Evolutionary conservation across 2,797 vertebrate genomes (phyloP), one percentile per base, ranked within the genome.

Genomic region (Syngnathus acus): DNA sequence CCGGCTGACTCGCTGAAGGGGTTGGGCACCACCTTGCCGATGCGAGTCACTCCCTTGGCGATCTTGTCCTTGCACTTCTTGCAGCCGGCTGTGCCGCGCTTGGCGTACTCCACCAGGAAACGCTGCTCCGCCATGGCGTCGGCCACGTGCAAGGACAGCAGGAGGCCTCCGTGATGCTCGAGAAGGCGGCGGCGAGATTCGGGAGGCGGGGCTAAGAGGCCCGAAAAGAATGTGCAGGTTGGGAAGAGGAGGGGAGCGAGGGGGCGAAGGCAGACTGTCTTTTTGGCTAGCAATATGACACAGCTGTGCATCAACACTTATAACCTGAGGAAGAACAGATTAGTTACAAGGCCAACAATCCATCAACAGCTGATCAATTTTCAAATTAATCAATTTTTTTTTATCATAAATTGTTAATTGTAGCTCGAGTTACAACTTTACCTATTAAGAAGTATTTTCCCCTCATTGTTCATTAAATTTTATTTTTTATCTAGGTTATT

Each of bases 11-110:
- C 97, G 0, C 95, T 95, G 84, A 99, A 99, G 0, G 97, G 97
- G 65, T 99, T 99, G 5, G 97, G 96, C 1, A 99, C 95, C 0
- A 99, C 78, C 80, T 98, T 99, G 45, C 96, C 97, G 0, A 99
- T 97, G 32, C 97, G 93, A 64, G 94, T 93, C n/a, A 97, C 50
- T 0, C 93, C 97, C 74, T 99, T 99, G 58, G 83, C 80, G 32
- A 99, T 97, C 82, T 99, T 99, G 75, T 99, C 97, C 77, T 98
- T 98, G 90, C 97, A 99, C 61, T 99, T 99, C 80, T 98, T 99
- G 80, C 97, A 99, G 45, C 97, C 96, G 0, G 97, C 97, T 0
- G 95, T 98, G 68, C 97, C 94, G 0, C 96, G 93, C 75, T 98
- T 99, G 84, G 97, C 95, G 0, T 99, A 99, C 72, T 99, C 97